Base-by-base conservation (phyloP, 2,888 invertebrate species). In the Cryptus viduatorius region DNA sequence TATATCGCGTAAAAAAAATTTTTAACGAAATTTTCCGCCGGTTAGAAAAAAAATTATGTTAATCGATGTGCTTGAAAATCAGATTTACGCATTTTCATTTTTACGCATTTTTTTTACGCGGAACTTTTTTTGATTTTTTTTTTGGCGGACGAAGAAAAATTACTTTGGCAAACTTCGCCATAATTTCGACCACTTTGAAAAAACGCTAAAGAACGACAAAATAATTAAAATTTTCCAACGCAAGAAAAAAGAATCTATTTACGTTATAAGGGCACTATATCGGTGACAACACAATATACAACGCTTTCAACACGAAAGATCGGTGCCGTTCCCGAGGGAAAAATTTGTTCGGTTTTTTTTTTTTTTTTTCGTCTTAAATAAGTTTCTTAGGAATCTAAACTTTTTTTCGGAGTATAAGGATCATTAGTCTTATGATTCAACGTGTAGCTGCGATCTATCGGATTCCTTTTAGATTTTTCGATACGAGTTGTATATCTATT, bases 281-380 rank as follows among this genome's bases (percentile, higher is more conserved):
- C 16, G 42, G 29, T 46, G 37, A 37, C 3, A 12, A 1, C 24
- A 24, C 24, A 1, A 24, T 24, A 7, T 16, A 69, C 53, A 65
- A 24, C 37, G n/a, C 50, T 76, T 53, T 53, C 31, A 19, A 50
- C 71, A 65, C 76, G 46, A n/a, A 29, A 46, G 59, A 12, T 64
- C 75, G 16, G 75, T 19, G 56, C 44, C 16, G 16, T 44, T 65
- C 69, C 48, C 53, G 46, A 76, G 48, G 64, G 71, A 12, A 29
- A 44, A 42, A 46, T 46, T 37, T 24, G 8, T 37, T 61, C 42
- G 29, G 46, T 24, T 53, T 10, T 42, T 37, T 24, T 14, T 29
- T 14, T 48, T 48, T n/a, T 8, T 31, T 14, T 69, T n/a, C 31
- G 12, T 24, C 46, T 24, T 46, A 12, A 31, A 12, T n/a, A 50